Conservation (phyloP, 1,140 invertebrate genomes). For the Capitella teleta region DNA sequence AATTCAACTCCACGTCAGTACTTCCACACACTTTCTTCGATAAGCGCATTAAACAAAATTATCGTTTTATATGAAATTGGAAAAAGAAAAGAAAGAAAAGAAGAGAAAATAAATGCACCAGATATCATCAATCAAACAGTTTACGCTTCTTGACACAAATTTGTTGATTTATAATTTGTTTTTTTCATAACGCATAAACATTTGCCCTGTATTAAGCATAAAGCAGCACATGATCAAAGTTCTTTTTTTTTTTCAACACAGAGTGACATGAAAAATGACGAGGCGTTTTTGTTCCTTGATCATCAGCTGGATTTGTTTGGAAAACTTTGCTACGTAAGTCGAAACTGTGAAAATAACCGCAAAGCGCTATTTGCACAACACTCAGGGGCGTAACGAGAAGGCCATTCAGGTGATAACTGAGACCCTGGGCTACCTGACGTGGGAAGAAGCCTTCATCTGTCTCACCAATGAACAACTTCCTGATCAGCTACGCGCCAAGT, state of each 20-base stretch:
- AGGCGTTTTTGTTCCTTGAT: conserved; percentile 30
- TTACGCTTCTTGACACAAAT: background rate
- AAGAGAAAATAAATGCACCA: too few relatives aligned
- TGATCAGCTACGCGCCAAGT: conserved; percentile 33
- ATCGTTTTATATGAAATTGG: too few relatives aligned
- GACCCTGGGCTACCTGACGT: conserved; percentile 33
- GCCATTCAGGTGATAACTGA: conserved; percentile 34
- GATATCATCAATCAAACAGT: too few relatives aligned
- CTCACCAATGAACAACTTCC: conserved; percentile 29
- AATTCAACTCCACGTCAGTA: too few relatives aligned
- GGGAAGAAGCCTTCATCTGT: conserved; percentile 37
- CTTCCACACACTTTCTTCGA: too few relatives aligned
- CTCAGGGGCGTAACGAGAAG: conserved; percentile 34
- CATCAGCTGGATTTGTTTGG: conserved; percentile 35
- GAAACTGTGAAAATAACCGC: background rate
- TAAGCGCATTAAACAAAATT: too few relatives aligned
- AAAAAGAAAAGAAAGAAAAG: too few relatives aligned
- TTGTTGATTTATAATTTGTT: too few relatives aligned
- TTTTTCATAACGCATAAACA: too few relatives aligned
- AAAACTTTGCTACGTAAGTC: conserved; percentile 31
- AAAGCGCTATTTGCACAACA: background rate
- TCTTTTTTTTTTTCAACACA: conserved; percentile 3
- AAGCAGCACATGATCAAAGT: too few relatives aligned
- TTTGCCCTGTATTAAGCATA: too few relatives aligned
- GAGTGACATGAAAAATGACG: conserved; percentile 13